Evolutionary conservation across 2,797 vertebrate genomes (phyloP).

Genomic region (Pseudochaenichthys georgianus): DNA sequence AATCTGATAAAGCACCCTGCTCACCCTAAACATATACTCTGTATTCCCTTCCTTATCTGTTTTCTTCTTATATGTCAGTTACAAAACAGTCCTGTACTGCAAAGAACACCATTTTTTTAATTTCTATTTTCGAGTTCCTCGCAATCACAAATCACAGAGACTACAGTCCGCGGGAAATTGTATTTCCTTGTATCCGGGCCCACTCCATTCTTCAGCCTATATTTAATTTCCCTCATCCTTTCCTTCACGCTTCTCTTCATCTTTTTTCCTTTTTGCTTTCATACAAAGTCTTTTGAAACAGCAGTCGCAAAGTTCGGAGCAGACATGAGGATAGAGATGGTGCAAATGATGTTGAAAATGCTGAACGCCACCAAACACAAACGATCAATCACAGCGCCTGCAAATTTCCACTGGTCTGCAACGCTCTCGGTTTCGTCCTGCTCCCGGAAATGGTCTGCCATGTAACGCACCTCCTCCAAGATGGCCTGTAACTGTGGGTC

Average conservation of each 20-base stretch:
- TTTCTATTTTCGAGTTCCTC: slow-evolving; percentile 56
- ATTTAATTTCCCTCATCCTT: slow-evolving; percentile 51
- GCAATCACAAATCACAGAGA: slow-evolving; percentile 63
- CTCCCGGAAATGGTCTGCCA: slow-evolving; percentile 86
- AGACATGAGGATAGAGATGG: slow-evolving; percentile 90
- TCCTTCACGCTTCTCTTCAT: slow-evolving; percentile 31
- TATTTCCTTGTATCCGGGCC: slow-evolving; percentile 64
- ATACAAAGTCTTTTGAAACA: slow-evolving; percentile 88
- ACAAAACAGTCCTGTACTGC: slow-evolving; percentile 63
- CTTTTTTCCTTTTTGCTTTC: slow-evolving; percentile 60
- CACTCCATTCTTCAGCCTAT: slow-evolving; percentile 59
- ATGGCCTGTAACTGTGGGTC: slow-evolving; percentile 86
- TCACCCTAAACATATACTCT: slow-evolving; percentile 36
- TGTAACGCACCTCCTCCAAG: slow-evolving; percentile 87
- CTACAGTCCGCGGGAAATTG: slow-evolving; percentile 58
- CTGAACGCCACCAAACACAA: slow-evolving; percentile 89
- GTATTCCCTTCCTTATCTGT: slow-evolving; percentile 46
- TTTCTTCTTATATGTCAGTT: slow-evolving; percentile 54
- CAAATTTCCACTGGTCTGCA: slow-evolving; percentile 89
- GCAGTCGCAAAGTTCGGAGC: slow-evolving; percentile 90
- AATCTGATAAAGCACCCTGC: slow-evolving; percentile 63
- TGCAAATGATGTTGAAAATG: slow-evolving; percentile 89
- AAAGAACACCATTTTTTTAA: slow-evolving; percentile 69
- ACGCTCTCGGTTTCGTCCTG: slow-evolving; percentile 81
- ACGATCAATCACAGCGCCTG: slow-evolving; percentile 87